phyloP scores from a whole-genome alignment of 2,113 vertebrate genomes.

The Condylura cristata region DNA sequence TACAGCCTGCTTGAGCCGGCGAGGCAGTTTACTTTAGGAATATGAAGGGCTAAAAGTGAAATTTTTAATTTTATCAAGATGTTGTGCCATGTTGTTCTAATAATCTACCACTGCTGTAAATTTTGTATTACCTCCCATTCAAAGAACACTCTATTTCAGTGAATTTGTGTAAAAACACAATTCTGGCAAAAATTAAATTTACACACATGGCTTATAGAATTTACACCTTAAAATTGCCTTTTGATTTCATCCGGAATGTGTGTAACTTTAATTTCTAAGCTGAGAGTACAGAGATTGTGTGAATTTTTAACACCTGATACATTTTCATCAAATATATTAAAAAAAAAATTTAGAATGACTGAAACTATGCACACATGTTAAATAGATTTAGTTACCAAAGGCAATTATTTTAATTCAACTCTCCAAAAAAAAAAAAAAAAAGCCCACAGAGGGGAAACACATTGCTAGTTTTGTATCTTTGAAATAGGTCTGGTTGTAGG shows the following conservation, averaged over 20 bases:
- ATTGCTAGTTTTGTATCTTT: not conserved
- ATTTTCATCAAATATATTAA: not conserved
- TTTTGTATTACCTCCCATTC: constrained; percentile 12
- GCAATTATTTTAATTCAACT: not conserved
- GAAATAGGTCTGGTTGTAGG: too few relatives aligned
- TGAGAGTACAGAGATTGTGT: not conserved
- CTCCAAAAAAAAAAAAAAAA: not conserved
- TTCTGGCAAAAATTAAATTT: constrained; percentile 58
- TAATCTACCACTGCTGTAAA: constrained; percentile 48
- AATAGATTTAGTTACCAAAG: not conserved
- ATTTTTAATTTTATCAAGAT: constrained; percentile 65
- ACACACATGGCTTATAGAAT: constrained; percentile 22
- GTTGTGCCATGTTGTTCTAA: constrained; percentile 50
- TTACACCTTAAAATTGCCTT: constrained; percentile 49
- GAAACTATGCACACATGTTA: not conserved
- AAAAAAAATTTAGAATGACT: not conserved
- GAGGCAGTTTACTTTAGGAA: constrained; percentile 1
- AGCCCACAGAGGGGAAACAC: not conserved
- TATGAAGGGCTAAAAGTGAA: not conserved
- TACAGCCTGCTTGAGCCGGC: not conserved
- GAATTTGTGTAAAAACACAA: constrained; percentile 54
- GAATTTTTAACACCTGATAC: constrained; percentile 1
- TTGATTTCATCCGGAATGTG: constrained; percentile 31
- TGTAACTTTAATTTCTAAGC: constrained; percentile 2
- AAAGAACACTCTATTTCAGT: constrained; percentile 30